These are phyloP conservation scores for Babyrousa celebensis DNA, from an alignment of 2,797 vertebrate genomes.

Conservation along the genomic window DNA sequence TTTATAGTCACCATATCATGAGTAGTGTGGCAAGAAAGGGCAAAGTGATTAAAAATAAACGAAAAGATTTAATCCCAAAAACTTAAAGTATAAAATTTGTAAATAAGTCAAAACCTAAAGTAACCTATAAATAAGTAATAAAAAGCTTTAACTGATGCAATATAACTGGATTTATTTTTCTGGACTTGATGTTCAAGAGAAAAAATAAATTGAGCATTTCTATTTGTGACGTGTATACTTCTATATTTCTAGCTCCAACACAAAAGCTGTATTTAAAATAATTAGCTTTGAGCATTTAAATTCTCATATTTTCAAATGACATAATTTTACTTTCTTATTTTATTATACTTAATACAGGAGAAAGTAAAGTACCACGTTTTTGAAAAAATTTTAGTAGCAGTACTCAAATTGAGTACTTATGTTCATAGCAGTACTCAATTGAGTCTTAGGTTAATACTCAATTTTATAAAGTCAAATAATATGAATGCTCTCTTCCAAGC, in stretches of 20 bases:
- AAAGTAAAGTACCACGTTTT: background rate
- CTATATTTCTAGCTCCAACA: background rate
- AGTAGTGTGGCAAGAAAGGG: background rate
- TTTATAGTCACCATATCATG: background rate
- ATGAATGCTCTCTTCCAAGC: background rate
- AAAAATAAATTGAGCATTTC: conserved; percentile 19
- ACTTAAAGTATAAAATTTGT: background rate
- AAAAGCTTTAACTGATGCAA: background rate
- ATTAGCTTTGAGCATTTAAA: background rate
- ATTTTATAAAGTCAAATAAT: background rate
- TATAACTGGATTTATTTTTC: background rate
- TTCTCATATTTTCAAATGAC: conserved; percentile 7
- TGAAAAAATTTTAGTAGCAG: background rate
- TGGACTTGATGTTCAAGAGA: background rate
- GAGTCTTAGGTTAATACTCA: background rate
- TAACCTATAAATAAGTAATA: background rate
- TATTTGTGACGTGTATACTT: background rate
- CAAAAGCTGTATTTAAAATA: background rate
- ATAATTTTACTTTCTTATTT: background rate
- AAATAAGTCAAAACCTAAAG: background rate
- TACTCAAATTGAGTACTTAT: background rate
- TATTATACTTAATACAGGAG: background rate
- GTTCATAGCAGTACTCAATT: background rate
- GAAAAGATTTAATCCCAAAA: background rate
- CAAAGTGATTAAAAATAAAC: background rate